Evolutionary conservation across 2,797 vertebrate genomes (phyloP), one percentile per base, ranked within the genome.

Genomic region (Oreonectes daqikongensis): DNA sequence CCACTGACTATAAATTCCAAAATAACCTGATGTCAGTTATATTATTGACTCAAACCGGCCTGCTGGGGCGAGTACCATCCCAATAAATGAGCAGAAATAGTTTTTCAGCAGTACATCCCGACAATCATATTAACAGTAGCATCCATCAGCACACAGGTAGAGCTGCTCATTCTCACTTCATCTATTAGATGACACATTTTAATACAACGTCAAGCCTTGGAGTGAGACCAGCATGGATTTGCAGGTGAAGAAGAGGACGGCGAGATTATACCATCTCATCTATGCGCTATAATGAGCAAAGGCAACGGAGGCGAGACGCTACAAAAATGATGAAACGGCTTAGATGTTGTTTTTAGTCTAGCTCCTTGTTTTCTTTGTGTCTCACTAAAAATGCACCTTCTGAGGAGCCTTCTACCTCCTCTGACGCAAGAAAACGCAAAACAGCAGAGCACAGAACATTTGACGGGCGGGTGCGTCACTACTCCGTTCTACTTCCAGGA

Each of bases 401-500:
- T 88, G 78, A 76, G 74, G 63, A 80, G 79, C 69, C 65, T 69
- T 77, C 57, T 72, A 79, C 77, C 64, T 69, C 78, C 83, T 89
- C 87, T 93, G 92, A 92, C 89, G 91, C 90, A 90, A 89, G 86
- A 84, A 88, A 87, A 88, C 86, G 86, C 88, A 81, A 87, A 92
- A 90, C 89, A 91, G 90, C 91, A 59, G 55, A 74, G 86, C 87
- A 90, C 77, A 85, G 89, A 92, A 94, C 91, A 93, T 93, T 91
- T 91, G 90, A 93, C 84, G 72, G 82, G 86, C 79, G 84, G 85
- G 84, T 92, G 92, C 90, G 89, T 93, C 91, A 92, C 82, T 88
- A 90, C 89, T 87, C 89, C 87, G 86, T 89, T 89, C 89, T 88
- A 89, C 90, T 94, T 94, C 93, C 89, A 90, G 88, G 92, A 93